These are phyloP conservation scores for Cossypha polioptera DNA, from an alignment of 2,797 vertebrate species.

Conservation along the genomic window DNA sequence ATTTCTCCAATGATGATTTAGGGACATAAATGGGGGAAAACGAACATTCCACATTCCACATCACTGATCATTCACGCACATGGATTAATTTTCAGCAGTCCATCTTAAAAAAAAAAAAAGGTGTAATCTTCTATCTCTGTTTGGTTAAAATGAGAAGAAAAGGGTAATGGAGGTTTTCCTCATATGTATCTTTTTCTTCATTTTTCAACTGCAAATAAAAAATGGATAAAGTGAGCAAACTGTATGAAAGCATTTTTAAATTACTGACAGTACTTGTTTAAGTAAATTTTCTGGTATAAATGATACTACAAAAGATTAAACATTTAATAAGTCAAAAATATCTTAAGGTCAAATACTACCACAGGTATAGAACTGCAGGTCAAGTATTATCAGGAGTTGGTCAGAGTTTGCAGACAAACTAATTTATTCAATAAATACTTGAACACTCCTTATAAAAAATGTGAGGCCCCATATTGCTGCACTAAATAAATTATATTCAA, in stretches of 20 bases:
- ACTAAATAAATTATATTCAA: slow-evolving; percentile 2
- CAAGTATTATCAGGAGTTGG: not conserved
- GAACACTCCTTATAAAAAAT: not conserved
- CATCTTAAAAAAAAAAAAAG: not conserved
- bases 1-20: not conserved
- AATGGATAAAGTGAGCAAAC: slow-evolving; percentile 46
- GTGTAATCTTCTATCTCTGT: slow-evolving; percentile 63
- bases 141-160: slow-evolving; percentile 88
- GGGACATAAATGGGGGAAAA: not conserved
- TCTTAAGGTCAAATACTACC: not conserved
- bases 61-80: not conserved
- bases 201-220: slow-evolving; percentile 86
- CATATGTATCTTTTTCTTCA: slow-evolving; percentile 87
- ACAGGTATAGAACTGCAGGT: not conserved
- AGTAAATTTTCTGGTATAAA: not conserved
- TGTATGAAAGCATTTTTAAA: slow-evolving; percentile 28
- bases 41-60: not conserved
- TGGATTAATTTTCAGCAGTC: not conserved
- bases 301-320: not conserved
- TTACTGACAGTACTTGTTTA: not conserved
- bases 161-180: slow-evolving; percentile 96
- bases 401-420: not conserved
- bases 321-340: not conserved
- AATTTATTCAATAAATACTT: not conserved
- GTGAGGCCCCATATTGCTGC: not conserved